A percentile compares a stretch with the other conserved stretches of the same genome.
Evolutionary conservation across 2,888 invertebrate species (phyloP).

Genomic region (Polietes domitor): DNA sequence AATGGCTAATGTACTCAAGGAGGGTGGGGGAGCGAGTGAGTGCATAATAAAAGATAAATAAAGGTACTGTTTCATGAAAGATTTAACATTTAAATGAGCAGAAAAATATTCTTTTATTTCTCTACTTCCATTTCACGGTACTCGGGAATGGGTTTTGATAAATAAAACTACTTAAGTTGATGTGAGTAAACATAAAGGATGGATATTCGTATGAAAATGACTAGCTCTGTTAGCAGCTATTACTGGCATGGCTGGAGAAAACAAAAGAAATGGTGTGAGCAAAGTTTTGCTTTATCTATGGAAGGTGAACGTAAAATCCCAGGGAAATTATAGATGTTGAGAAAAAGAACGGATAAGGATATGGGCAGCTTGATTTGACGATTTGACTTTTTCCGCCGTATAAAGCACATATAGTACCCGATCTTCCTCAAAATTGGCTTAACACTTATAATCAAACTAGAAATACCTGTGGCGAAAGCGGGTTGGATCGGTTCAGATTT

Average conservation of each 20-base stretch:
- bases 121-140: conserved; percentile 21
- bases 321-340: too few species aligned
- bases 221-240: neutral
- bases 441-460: too few species aligned
- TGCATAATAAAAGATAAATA: conserved; percentile 39
- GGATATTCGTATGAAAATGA: conserved; percentile 41
- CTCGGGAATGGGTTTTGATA: conserved; percentile 66
- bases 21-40: conserved; percentile 22
- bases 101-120: conserved; percentile 67
- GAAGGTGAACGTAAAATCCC: too few species aligned
- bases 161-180: conserved; percentile 78
- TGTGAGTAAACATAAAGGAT: conserved; percentile 72
- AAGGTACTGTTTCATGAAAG: conserved; percentile 78
- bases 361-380: too few species aligned
- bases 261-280: conserved; percentile 7
- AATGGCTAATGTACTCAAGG: conserved; percentile 56
- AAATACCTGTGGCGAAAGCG: too few species aligned
- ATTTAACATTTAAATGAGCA: conserved; percentile 80
- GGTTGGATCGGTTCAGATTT: too few species aligned
- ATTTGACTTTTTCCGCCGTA: too few species aligned
- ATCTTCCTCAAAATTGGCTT: too few species aligned
- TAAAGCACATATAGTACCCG: too few species aligned
- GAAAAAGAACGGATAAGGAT: too few species aligned
- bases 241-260: neutral
- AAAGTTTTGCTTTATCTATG: neutral